Evolutionary conservation across 2,888 invertebrate species (phyloP).

Genomic region (Xestia ashworthii): DNA sequence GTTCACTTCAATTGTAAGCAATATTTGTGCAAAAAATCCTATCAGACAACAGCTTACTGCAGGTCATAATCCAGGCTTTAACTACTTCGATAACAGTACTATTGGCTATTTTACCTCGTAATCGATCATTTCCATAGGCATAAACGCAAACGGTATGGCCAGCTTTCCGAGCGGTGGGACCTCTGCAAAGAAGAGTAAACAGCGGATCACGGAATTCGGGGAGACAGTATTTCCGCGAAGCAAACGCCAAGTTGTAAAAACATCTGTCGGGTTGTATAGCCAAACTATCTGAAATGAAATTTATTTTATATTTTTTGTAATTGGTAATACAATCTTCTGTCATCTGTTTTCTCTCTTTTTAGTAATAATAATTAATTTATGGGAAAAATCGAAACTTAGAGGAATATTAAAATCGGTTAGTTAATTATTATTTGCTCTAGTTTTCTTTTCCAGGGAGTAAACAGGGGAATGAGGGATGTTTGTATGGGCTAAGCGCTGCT

Average conservation of each 20-base stretch:
- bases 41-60: background rate
- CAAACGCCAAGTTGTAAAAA: conserved; percentile 86
- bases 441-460: background rate
- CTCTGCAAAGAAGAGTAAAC: conserved; percentile 86
- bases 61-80: background rate
- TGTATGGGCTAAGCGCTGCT: background rate
- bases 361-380: background rate
- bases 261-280: conserved; percentile 87
- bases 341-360: background rate
- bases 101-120: conserved; percentile 77
- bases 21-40: background rate
- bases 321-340: background rate
- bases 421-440: background rate
- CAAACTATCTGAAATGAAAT: conserved; percentile 80
- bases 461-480: background rate
- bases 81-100: background rate
- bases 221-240: conserved; percentile 79
- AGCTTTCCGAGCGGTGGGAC: conserved; percentile 85
- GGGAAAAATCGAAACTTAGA: background rate
- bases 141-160: conserved; percentile 86
- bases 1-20: background rate
- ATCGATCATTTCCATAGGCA: conserved; percentile 88
- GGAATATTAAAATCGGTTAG: too few species aligned
- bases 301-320: background rate
- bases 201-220: conserved; percentile 78